Evolutionary conservation across 1,140 invertebrate species (phyloP).

Genomic region (Meloidogyne floridensis): DNA sequence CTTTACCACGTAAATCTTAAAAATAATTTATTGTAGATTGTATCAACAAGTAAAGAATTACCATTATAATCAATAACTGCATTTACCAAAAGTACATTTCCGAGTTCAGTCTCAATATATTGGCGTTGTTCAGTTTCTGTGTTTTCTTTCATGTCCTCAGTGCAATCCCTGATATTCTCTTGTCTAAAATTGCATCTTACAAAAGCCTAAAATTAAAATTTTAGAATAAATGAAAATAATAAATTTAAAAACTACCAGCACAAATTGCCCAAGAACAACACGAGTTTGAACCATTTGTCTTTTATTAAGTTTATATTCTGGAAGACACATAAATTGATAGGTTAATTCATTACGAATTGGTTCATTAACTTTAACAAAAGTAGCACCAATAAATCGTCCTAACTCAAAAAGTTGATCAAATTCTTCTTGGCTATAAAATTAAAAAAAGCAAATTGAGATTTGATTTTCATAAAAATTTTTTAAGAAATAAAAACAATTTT

Average conservation of each 20-base stretch:
- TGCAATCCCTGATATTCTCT: neutral
- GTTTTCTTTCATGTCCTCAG: slow-evolving; percentile 16
- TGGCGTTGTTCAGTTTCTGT: neutral
- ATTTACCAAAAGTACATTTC: neutral
- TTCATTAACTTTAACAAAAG: neutral
- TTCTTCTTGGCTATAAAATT: neutral
- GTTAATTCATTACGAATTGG: neutral
- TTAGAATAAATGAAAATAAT: neutral
- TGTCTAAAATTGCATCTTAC: slow-evolving; percentile 11
- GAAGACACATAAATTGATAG: neutral
- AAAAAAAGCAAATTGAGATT: neutral
- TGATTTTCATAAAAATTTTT: too few species aligned
- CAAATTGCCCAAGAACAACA: slow-evolving; percentile 5
- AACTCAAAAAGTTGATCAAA: neutral
- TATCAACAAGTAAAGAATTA: neutral
- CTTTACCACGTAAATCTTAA: slow-evolving; percentile 13
- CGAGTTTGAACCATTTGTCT: neutral
- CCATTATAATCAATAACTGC: slow-evolving; percentile 14
- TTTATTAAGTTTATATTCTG: slow-evolving; percentile 9
- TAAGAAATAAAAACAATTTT: too few species aligned
- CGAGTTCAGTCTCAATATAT: neutral
- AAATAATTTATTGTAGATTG: neutral
- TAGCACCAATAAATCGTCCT: neutral
- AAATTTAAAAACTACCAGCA: neutral
- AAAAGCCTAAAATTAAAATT: neutral